phyloP scores from a whole-genome alignment of 2,797 vertebrate genomes.

The Rhinella marina region DNA sequence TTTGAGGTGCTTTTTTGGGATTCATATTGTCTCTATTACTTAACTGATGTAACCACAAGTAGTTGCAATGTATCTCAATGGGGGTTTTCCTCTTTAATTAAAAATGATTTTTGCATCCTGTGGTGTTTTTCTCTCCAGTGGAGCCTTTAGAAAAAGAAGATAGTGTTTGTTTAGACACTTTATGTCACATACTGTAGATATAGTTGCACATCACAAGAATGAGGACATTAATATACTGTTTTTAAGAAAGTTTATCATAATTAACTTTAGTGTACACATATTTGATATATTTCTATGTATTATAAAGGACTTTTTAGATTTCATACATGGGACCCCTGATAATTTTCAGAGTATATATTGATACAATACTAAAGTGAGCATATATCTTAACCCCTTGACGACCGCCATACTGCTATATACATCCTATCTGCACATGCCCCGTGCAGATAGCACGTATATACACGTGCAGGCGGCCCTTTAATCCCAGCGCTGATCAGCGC shows the following conservation, averaged over 20 bases:
- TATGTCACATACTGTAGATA: constrained; percentile 18
- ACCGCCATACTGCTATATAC: too few species aligned
- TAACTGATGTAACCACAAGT: constrained; percentile 57
- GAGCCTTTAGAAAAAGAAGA: constrained; percentile 29
- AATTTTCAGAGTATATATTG: background rate
- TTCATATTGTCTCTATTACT: constrained; percentile 58
- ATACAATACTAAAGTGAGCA: background rate
- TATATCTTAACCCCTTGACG: too few species aligned
- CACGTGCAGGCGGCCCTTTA: too few species aligned
- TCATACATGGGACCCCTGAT: background rate
- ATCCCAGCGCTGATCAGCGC: too few species aligned
- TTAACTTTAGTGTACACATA: constrained; percentile 17
- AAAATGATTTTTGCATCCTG: constrained; percentile 55
- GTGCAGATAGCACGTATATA: too few species aligned
- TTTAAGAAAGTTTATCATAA: background rate
- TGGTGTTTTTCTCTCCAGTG: constrained; percentile 37
- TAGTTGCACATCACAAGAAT: constrained; percentile 38
- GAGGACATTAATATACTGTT: constrained; percentile 32
- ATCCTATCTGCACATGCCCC: too few species aligned
- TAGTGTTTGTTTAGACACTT: constrained; percentile 41
- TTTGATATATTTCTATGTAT: background rate
- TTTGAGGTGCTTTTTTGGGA: constrained; percentile 56
- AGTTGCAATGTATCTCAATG: constrained; percentile 54
- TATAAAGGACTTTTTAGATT: background rate
- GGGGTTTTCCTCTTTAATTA: constrained; percentile 55